These are phyloP conservation scores for Isaurus tuberculatus DNA, from an alignment of 92 coral and sea anemone species.

Conservation along the genomic window DNA sequence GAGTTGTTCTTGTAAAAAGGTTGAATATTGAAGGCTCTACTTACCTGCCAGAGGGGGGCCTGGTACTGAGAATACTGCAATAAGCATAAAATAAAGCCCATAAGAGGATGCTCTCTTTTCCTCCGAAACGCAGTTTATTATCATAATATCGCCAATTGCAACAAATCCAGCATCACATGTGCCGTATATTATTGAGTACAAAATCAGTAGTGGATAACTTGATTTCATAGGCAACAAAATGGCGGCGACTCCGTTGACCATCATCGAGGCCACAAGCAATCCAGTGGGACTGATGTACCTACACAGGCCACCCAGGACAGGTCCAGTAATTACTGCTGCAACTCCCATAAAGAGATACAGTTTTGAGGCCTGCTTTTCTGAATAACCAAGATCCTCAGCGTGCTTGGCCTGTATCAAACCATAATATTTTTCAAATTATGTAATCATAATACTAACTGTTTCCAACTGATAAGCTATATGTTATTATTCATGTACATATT, in stretches of 20 bases:
- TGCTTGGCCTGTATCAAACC: conserved; percentile 22
- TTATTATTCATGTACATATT: too few species aligned
- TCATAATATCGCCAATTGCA: conserved; percentile 44
- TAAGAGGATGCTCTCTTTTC: conserved; percentile 37
- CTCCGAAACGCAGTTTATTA: conserved; percentile 38
- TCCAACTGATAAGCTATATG: too few species aligned
- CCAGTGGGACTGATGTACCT: conserved; percentile 34
- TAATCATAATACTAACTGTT: too few species aligned
- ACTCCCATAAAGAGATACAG: conserved; percentile 16
- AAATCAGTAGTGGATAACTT: conserved; percentile 21
- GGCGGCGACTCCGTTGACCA: conserved; percentile 54
- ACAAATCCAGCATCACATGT: conserved; percentile 62
- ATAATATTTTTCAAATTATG: neutral
- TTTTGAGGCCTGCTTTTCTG: conserved; percentile 26
- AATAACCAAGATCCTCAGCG: conserved; percentile 35
- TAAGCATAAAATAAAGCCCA: conserved; percentile 31
- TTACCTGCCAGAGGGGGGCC: conserved; percentile 45
- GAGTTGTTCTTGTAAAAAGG: neutral
- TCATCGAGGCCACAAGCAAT: conserved; percentile 50
- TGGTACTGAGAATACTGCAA: conserved; percentile 31
- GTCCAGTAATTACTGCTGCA: conserved; percentile 13
- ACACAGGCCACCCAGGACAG: conserved; percentile 39
- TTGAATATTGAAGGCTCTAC: neutral
- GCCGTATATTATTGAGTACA: conserved; percentile 56
- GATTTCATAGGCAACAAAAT: conserved; percentile 50